phyloP scores from a whole-genome alignment of 2,113 vertebrate genomes.

The Lathamus discolor region DNA sequence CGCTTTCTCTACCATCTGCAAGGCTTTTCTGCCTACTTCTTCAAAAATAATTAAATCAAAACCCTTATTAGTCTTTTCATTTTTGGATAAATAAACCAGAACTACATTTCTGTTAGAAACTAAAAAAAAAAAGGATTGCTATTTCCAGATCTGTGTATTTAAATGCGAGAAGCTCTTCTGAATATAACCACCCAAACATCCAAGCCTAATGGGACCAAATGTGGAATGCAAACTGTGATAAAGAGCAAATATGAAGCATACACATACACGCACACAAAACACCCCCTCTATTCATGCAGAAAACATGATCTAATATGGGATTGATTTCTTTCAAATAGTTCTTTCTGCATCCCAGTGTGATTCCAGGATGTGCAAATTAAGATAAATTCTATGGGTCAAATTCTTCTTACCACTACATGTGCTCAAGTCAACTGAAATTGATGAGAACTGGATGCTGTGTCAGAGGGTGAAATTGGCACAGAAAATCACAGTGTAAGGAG shows the following conservation, averaged over 20 bases:
- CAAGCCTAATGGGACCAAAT: background rate
- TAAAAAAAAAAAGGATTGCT: background rate
- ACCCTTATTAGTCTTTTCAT: conserved; percentile 25
- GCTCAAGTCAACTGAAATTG: conserved; percentile 17
- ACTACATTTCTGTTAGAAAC: background rate
- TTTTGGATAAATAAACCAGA: conserved; percentile 46
- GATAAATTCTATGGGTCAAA: conserved; percentile 34
- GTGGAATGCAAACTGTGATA: background rate
- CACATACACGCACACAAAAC: background rate
- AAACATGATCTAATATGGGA: conserved; percentile 16
- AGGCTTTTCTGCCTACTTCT: conserved; percentile 59
- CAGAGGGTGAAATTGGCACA: background rate
- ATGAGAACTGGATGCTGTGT: conserved; percentile 16
- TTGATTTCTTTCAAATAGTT: conserved; percentile 25
- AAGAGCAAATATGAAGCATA: background rate
- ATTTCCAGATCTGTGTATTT: background rate
- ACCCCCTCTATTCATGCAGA: background rate
- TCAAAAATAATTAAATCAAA: conserved; percentile 47
- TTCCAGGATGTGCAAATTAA: conserved; percentile 46
- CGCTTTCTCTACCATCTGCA: conserved; percentile 65
- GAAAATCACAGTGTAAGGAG: background rate
- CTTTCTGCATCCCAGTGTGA: conserved; percentile 23
- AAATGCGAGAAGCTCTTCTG: background rate
- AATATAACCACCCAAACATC: background rate
- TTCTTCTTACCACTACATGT: conserved; percentile 4